Base-by-base conservation (phyloP, 2,797 vertebrate species). In the Pyrrhura leucotis region DNA sequence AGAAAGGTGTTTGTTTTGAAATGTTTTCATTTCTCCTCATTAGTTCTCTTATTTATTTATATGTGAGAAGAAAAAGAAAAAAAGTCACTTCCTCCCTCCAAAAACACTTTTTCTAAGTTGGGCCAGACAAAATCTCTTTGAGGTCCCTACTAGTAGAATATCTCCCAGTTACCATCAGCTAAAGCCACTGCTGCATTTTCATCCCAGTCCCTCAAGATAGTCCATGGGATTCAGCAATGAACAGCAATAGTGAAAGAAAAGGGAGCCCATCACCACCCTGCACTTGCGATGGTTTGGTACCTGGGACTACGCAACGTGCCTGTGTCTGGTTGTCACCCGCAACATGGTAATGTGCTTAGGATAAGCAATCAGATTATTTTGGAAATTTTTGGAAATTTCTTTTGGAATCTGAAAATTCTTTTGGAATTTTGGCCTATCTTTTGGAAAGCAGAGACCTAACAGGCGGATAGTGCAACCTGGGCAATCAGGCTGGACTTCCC, bases 221-320 rank as follows among this genome's bases (percentile, higher is more conserved):
- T 13, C 15, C 22, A 8, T 0, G 0, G 15, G 71, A 40, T 69
- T 89, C 37, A 16, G 9, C 22, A 17, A 31, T 23, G 80, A 91
- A 71, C 33, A 39, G 21, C 2, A 4, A 4, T 0, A 44, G 18
- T 13, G 44, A 61, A 92, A 40, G 5, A 22, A 26, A 16, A 37
- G 25, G 42, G 21, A 85, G 7, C 10, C 22, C 23, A 9, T 21
- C 18, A 11, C 17, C 33, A 23, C 11, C 25, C 23, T 5, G 4
- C 2, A 0, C 22, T 48, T 0, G 0, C 35, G 22, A 15, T 21
- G 12, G 7, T 33, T 61, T 58, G 33, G 12, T 23, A 8, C 18
- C 28, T 31, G 35, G 33, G 44, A 12, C 72, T 83, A 20, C 61
- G 5, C 5, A 3, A 26, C 7, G 5, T 2, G 4, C 10, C 19